Evolutionary conservation across 2,113 vertebrate genomes (phyloP).

Genomic region (Prionailurus viverrinus): DNA sequence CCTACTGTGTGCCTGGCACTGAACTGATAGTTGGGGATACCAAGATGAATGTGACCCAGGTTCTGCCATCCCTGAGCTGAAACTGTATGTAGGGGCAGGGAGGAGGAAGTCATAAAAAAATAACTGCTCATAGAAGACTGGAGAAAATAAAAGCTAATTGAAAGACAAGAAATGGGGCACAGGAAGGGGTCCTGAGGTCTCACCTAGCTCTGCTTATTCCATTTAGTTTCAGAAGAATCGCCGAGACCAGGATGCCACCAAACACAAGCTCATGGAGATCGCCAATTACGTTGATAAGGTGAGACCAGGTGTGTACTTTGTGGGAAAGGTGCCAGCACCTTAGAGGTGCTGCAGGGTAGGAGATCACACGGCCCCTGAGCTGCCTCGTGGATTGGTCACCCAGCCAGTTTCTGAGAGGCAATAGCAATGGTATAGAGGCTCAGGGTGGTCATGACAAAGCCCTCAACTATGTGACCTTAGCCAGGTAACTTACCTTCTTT

Average conservation of each 20-base stretch:
- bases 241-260: slow-evolving; percentile 88
- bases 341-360: not conserved
- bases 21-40: not conserved
- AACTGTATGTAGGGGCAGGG: rapidly evolving
- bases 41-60: not conserved
- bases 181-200: slow-evolving; percentile 10
- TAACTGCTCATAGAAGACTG: not conserved
- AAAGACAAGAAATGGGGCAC: not conserved
- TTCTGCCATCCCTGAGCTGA: not conserved
- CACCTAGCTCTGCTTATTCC: slow-evolving; percentile 46
- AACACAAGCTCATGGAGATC: slow-evolving; percentile 92
- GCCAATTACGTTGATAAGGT: slow-evolving; percentile 99
- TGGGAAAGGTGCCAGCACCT: slow-evolving; percentile 42
- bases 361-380: not conserved
- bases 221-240: slow-evolving; percentile 94
- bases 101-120: not conserved
- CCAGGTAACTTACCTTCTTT: not conserved
- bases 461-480: not conserved
- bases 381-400: not conserved
- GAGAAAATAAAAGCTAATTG: not conserved
- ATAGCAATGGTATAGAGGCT: no score
- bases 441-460: not conserved
- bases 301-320: slow-evolving; percentile 75
- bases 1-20: rapidly evolving
- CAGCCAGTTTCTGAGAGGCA: not conserved